Evolutionary conservation across 2,797 vertebrate genomes (phyloP).

Genomic region (Choloepus didactylus): DNA sequence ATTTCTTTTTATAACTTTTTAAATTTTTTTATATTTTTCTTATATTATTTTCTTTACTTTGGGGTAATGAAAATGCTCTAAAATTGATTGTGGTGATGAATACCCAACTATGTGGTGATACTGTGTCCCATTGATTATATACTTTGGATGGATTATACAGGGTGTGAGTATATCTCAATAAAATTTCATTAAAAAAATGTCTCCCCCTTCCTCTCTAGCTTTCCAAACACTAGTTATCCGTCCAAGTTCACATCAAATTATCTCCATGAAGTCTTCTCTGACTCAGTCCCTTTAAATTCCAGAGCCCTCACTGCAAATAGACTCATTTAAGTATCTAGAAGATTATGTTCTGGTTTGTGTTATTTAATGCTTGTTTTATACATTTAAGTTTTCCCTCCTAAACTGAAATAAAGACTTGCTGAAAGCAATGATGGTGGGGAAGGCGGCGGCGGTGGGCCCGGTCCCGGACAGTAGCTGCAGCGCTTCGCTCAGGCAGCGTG

Average conservation of each 20-base stretch:
- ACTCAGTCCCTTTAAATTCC: background rate
- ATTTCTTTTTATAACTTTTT: too few species aligned
- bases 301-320: background rate
- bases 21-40: too few species aligned
- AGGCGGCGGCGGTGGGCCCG: too few species aligned
- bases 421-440: background rate
- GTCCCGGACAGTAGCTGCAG: too few species aligned
- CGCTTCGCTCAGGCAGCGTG: too few species aligned
- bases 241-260: background rate
- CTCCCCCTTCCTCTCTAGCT: background rate
- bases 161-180: too few species aligned
- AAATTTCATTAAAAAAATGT: background rate
- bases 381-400: background rate
- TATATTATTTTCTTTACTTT: too few species aligned
- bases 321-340: background rate
- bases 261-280: background rate
- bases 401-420: background rate
- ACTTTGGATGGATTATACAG: too few species aligned
- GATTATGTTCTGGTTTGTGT: background rate
- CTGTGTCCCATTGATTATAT: too few species aligned
- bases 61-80: too few species aligned
- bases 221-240: background rate
- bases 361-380: slow-evolving; percentile 19
- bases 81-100: too few species aligned
- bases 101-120: too few species aligned